A percentile compares a stretch with the other conserved stretches of the same genome.
Conservation (phyloP, 2,888 invertebrate genomes). For the Macropis europaea region DNA sequence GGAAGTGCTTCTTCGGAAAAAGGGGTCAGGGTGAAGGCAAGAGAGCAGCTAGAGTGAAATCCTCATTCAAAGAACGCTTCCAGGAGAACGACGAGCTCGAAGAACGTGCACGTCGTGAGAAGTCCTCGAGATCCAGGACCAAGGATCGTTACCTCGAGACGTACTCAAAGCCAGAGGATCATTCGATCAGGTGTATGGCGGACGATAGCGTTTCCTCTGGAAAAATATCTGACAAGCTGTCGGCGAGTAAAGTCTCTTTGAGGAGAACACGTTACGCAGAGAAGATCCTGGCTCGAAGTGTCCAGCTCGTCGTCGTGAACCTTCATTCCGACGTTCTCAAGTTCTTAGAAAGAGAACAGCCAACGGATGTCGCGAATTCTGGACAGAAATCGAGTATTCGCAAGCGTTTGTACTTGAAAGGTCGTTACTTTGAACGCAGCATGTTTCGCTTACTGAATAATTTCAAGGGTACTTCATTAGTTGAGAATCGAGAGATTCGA, state of each 20-base stretch:
- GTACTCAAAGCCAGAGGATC: conserved; percentile 34
- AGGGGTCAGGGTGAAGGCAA: conserved; percentile 8
- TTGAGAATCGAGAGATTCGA: not conserved
- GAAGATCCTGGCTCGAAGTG: conserved; percentile 30
- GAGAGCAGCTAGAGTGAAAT: conserved; percentile 4
- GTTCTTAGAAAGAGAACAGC: not conserved
- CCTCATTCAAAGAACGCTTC: conserved; percentile 4
- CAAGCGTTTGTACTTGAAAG: conserved; percentile 36
- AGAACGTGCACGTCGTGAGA: conserved; percentile 17
- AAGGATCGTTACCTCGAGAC: conserved; percentile 51
- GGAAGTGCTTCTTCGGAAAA: conserved; percentile 19
- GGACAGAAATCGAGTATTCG: not conserved
- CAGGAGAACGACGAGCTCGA: not conserved
- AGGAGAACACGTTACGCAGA: conserved; percentile 49
- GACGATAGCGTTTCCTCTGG: conserved; percentile 1
- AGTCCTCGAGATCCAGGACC: conserved; percentile 9
- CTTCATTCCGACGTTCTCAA: conserved; percentile 12
- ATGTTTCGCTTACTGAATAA: conserved; percentile 27
- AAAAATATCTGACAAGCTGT: not conserved
- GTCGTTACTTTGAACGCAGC: conserved; percentile 44
- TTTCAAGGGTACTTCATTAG: not conserved
- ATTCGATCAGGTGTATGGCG: conserved; percentile 20
- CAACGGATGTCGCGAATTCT: not conserved
- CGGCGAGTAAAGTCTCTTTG: conserved; percentile 1
- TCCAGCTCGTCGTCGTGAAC: conserved; percentile 14